Base-by-base conservation (phyloP, 2,113 vertebrate species). In the Otolemur garnettii region DNA sequence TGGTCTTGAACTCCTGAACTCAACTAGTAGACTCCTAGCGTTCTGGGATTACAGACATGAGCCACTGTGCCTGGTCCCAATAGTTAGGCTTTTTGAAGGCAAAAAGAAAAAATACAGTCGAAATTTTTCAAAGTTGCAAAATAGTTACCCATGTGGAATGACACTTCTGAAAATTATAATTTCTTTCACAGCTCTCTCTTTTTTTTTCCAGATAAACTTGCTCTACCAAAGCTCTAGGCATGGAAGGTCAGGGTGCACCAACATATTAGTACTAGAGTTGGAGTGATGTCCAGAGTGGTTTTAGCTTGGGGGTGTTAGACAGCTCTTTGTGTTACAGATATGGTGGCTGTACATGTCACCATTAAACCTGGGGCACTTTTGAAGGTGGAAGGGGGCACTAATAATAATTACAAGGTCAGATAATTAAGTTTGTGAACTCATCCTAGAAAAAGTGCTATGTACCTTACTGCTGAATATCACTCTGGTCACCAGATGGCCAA, bases 71-170 rank as follows among this genome's bases (percentile, higher is more conserved):
- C 45, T 50, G 45, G 45, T 10, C 45, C 45, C 33, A 74, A 57
- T 50, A 33, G n/a, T 71, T 69, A 84, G 1, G 74, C n/a, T 92
- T 24, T 87, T 88, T 69, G 82, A 80, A 15, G 78, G 74, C 69
- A 83, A 94, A 91, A 91, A 86, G 80, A 94, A 91, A 91, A 86
- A 85, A 83, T 57, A 30, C 28, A 55, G 4, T 10, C 57, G 35
- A 94, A 94, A 94, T 91, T 59, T 57, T 60, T 68, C 12, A 64
- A 77, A 71, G 53, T 72, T 94, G 69, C 13, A 75, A 91, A 95
- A 84, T 38, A 57, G 28, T 88, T 53, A 66, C 24, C 53, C 42
- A 1, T 1, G 5, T 71, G 42, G 22, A 79, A 90, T 42, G 66
- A 81, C 1, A 13, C 35, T 57, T 62, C 24, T 60, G 68, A 72